These are phyloP conservation scores for Meriones psammophilus DNA, from an alignment of 2,797 vertebrate genomes.

Conservation along the genomic window DNA sequence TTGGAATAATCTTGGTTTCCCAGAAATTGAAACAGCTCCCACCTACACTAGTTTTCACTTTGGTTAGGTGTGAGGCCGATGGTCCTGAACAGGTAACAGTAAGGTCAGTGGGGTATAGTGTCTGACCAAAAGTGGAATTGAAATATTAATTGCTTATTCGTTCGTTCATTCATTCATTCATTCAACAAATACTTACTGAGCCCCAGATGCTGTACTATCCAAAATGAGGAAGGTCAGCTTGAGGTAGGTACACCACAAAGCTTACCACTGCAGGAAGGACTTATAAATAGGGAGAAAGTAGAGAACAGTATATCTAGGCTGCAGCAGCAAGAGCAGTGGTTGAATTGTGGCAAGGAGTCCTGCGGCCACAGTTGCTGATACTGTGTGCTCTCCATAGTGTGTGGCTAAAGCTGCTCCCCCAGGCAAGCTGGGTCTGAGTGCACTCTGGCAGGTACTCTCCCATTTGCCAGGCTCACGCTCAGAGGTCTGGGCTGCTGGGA, in stretches of 20 bases:
- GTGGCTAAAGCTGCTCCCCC: neutral
- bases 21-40: neutral
- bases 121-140: neutral
- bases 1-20: neutral
- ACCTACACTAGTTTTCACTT: neutral
- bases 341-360: neutral
- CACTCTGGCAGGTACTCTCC: neutral
- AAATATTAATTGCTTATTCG: neutral
- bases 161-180: neutral
- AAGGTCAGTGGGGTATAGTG: neutral
- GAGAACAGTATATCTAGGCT: neutral
- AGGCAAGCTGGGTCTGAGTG: neutral
- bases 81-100: neutral
- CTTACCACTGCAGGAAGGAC: neutral
- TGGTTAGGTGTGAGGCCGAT: neutral
- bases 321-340: neutral
- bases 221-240: neutral
- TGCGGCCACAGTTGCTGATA: neutral
- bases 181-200: neutral
- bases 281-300: neutral
- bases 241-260: neutral
- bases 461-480: neutral
- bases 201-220: neutral
- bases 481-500: neutral
- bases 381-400: neutral